These are phyloP conservation scores for Parauchenoglanis ngamensis DNA, from an alignment of 2,797 vertebrate species.

Conservation along the genomic window DNA sequence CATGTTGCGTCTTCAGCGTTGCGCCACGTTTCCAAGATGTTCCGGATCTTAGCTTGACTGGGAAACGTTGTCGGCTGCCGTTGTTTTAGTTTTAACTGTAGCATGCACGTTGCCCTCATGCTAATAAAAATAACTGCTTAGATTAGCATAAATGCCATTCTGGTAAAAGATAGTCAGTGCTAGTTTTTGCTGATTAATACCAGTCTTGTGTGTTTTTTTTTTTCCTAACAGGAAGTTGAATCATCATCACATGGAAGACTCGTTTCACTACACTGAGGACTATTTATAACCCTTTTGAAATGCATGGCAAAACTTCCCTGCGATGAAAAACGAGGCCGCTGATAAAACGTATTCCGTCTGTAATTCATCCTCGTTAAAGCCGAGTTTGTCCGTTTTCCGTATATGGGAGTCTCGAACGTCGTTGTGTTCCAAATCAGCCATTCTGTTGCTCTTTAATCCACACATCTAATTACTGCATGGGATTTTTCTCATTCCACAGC, in stretches of 20 bases:
- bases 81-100: too few species aligned
- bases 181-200: not conserved
- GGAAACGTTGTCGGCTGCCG: not conserved
- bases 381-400: not conserved
- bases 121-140: not conserved
- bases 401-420: not conserved
- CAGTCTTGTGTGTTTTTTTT: not conserved
- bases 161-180: not conserved
- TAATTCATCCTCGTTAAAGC: constrained; percentile 6
- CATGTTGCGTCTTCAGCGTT: not conserved
- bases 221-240: not conserved
- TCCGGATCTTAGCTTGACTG: not conserved
- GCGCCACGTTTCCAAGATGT: not conserved
- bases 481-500: constrained; percentile 26
- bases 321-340: not conserved
- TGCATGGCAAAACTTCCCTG: not conserved
- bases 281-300: constrained; percentile 13
- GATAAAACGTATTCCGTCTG: not conserved
- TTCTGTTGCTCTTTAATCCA: constrained; percentile 21
- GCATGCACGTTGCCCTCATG: not conserved
- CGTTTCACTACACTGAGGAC: not conserved
- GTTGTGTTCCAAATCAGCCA: not conserved
- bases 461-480: constrained; percentile 33
- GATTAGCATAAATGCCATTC: not conserved
- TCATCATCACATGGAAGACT: not conserved